Evolutionary conservation across 2,113 vertebrate genomes (phyloP).

Genomic region (Myanophis thanlyinensis): DNA sequence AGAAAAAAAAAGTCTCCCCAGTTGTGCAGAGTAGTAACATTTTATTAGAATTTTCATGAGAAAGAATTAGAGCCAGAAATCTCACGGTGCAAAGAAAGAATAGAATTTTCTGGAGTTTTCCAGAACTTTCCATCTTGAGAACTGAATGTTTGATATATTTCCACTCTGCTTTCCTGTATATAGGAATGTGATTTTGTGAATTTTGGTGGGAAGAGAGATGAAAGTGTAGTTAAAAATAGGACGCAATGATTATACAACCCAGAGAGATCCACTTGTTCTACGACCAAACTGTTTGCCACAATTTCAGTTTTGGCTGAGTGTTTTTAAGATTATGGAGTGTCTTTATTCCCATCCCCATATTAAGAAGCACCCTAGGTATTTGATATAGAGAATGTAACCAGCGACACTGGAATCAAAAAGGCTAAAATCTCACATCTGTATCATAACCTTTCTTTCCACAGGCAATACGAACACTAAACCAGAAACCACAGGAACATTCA

Average conservation of each 20-base stretch:
- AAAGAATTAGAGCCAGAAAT: neutral
- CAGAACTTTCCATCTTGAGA: neutral
- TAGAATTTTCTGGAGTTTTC: neutral
- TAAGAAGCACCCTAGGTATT: neutral
- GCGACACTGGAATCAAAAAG: neutral
- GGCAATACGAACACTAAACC: too few relatives aligned
- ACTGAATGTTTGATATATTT: neutral
- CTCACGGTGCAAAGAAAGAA: neutral
- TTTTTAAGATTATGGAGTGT: slow-evolving; percentile 83
- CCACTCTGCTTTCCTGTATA: neutral
- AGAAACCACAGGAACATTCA: too few relatives aligned
- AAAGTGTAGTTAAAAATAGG: neutral
- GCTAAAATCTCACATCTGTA: neutral
- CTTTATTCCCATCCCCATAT: slow-evolving; percentile 52
- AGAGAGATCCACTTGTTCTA: slow-evolving; percentile 54
- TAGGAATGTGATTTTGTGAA: neutral
- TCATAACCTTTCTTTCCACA: too few relatives aligned
- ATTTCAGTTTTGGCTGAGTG: slow-evolving; percentile 84
- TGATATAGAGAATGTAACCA: neutral
- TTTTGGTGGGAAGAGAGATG: neutral
- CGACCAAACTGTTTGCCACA: slow-evolving; percentile 77
- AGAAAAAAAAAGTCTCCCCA: neutral
- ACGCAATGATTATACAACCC: slow-evolving; percentile 65
- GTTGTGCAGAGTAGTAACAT: neutral
- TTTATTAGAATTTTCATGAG: neutral